Evolutionary conservation across 2,888 invertebrate genomes (phyloP).

Genomic region (Pinctada fucata): DNA sequence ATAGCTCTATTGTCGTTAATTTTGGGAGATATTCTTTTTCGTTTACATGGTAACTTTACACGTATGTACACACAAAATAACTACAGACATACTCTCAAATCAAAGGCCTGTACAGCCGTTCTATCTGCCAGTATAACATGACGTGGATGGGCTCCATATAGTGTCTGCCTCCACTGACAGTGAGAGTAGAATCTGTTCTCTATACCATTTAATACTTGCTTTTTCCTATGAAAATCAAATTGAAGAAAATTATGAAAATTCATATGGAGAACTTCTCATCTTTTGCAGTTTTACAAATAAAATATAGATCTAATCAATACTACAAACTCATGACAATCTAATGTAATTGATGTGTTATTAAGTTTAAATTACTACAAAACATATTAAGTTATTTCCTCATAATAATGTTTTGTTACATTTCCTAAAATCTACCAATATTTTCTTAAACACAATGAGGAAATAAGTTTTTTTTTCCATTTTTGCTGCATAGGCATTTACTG

Average conservation of each 20-base stretch:
- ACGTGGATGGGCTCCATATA: conserved; percentile 64
- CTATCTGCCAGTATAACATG: conserved; percentile 55
- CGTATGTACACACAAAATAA: too few species aligned
- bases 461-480: too few species aligned
- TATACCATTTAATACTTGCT: conserved; percentile 34
- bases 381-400: too few species aligned
- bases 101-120: conserved; percentile 56
- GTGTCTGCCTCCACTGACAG: conserved; percentile 54
- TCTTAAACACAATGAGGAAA: too few species aligned
- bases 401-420: too few species aligned
- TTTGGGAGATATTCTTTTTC: too few species aligned
- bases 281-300: not conserved
- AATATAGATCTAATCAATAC: not conserved
- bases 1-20: too few species aligned
- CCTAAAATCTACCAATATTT: too few species aligned
- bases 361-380: not conserved
- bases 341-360: not conserved
- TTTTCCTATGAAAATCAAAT: not conserved
- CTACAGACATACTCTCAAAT: conserved; percentile 56
- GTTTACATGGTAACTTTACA: too few species aligned
- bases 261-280: not conserved
- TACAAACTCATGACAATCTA: not conserved
- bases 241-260: not conserved
- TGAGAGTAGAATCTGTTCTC: conserved; percentile 47
- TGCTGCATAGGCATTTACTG: too few species aligned